Evolutionary conservation across 2,113 vertebrate species (phyloP).

Genomic region (Gulo gulo): DNA sequence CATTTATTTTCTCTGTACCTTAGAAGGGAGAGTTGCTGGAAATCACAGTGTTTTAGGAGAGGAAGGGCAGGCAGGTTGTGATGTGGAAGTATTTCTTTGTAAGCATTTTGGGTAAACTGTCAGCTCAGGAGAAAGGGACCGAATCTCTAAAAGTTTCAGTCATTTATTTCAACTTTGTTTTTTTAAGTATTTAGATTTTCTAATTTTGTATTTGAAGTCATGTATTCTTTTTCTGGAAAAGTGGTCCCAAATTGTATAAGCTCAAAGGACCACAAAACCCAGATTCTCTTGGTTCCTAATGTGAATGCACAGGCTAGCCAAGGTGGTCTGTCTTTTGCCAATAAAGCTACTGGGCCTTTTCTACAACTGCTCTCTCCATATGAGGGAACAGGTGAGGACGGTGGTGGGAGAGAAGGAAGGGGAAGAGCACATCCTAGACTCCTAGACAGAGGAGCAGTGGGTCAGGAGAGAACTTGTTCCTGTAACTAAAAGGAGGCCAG

Average conservation of each 20-base stretch:
- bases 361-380: background rate
- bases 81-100: background rate
- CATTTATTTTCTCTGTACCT: slow-evolving; percentile 11
- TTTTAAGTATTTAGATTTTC: background rate
- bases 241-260: background rate
- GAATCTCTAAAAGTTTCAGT: background rate
- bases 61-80: background rate
- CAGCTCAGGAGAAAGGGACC: background rate
- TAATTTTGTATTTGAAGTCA: background rate
- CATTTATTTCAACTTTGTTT: slow-evolving; percentile 1
- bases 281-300: background rate
- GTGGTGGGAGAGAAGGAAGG: background rate
- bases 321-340: background rate
- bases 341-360: background rate
- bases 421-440: background rate
- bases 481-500: background rate
- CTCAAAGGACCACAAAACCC: background rate
- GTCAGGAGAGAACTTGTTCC: background rate
- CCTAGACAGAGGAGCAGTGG: background rate
- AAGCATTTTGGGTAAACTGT: background rate
- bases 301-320: background rate
- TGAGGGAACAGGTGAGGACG: background rate
- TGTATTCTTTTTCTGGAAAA: slow-evolving; percentile 16
- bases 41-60: background rate
- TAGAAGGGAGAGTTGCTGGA: background rate